A percentile compares a stretch with the other conserved stretches of the same genome.
Conservation (phyloP, 1,140 invertebrate genomes). For the Papilio helenus region DNA sequence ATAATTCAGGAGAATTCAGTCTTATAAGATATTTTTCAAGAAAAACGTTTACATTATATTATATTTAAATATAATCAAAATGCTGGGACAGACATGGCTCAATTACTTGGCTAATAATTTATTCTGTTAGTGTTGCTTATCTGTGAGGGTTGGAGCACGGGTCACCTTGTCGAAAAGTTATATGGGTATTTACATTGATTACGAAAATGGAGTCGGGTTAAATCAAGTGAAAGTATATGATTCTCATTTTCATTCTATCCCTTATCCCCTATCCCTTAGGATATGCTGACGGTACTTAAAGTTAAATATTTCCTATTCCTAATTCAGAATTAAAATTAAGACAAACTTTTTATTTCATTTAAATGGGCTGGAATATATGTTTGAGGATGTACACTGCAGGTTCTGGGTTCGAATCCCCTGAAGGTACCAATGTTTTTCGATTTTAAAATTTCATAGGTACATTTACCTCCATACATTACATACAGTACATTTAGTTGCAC, state of each 20-base stretch:
- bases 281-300: background rate
- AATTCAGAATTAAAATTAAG: background rate
- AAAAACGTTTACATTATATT: background rate
- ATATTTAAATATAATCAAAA: constrained; percentile 6
- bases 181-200: constrained; percentile 17
- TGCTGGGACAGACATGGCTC: constrained; percentile 2
- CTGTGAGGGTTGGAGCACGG: background rate
- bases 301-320: background rate
- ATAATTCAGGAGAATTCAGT: no score
- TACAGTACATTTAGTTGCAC: no score
- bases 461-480: no score
- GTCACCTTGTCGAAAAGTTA: constrained; percentile 15
- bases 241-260: background rate
- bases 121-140: constrained; percentile 26
- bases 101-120: constrained; percentile 4
- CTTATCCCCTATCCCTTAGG: background rate
- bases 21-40: background rate
- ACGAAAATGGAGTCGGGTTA: constrained; percentile 1
- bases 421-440: no score
- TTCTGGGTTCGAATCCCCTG: no score
- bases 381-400: no score
- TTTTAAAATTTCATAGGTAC: no score
- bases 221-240: background rate
- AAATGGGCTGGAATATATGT: no score
- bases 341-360: background rate